Percentiles rank a stretch among this genome's conserved stretches.
These are phyloP conservation scores for Vanessa cardui DNA, from an alignment of 2,888 invertebrate species.

Conservation along the genomic window DNA sequence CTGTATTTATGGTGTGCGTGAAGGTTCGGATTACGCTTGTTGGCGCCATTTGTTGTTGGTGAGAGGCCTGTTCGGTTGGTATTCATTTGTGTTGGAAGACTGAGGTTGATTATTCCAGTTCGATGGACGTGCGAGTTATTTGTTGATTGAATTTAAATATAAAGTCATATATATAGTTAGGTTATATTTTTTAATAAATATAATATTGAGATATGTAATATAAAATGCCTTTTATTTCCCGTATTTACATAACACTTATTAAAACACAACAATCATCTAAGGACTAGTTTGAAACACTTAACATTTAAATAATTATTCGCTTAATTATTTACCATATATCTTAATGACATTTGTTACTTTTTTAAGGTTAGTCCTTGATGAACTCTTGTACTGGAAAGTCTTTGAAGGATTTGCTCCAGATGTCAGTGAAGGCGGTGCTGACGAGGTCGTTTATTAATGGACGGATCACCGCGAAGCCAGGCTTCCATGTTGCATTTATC, in stretches of 20 bases:
- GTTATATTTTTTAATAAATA: constrained; percentile 84
- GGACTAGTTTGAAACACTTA: constrained; percentile 35
- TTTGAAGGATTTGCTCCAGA: constrained; percentile 89
- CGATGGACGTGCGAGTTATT: constrained; percentile 80
- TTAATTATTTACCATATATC: neutral
- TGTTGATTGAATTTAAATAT: constrained; percentile 82
- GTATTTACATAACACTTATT: neutral
- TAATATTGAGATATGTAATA: constrained; percentile 83
- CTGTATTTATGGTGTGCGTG: constrained; percentile 55
- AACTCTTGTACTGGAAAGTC: constrained; percentile 88
- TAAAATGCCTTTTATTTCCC: constrained; percentile 60
- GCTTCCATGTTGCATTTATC: constrained; percentile 91
- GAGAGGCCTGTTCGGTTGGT: constrained; percentile 64
- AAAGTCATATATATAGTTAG: constrained; percentile 83
- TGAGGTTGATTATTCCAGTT: constrained; percentile 82
- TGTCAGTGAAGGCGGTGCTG: constrained; percentile 91
- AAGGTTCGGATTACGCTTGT: constrained; percentile 53
- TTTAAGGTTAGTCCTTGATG: constrained; percentile 66
- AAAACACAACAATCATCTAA: constrained; percentile 16
- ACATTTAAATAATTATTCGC: neutral
- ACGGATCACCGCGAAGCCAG: constrained; percentile 88
- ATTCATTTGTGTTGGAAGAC: constrained; percentile 80
- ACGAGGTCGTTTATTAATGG: constrained; percentile 92
- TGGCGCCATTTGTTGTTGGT: constrained; percentile 62
- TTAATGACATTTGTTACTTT: neutral